Base-by-base conservation (phyloP, 2,888 invertebrate genomes). In the Acleris emargana region DNA sequence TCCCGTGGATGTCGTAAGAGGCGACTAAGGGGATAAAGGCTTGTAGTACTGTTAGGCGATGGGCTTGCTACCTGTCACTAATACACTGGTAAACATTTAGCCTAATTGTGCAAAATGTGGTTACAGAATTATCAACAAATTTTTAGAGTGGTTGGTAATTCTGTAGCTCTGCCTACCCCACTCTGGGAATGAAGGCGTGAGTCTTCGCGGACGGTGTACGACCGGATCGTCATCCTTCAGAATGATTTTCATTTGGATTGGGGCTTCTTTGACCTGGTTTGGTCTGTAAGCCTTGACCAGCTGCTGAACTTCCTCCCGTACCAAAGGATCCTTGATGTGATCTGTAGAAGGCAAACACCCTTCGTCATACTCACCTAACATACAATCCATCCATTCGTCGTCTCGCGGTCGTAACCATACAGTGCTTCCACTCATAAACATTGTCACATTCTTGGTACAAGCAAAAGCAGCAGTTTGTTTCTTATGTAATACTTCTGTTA, bases 381-480 rank as follows among this genome's bases (percentile, higher is more conserved):
- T 43, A 54, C 54, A 54, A 22, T 54, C 42, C 54, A 54, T 20
- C 54, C 54, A 54, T 54, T 54, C 54, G 22, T 54, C 54, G 22
- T 54, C 54, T 54, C 54, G 18, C 54, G 54, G 54, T 43, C 43
- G 42, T 20, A 54, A 54, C 20, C 43, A 22, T 22, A 54, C 54
- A 13, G 42, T 43, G 16, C 7, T 42, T 22, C 54, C 54, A 54
- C 54, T 54, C 54, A 54, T 54, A 54, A 54, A 54, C 54, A 54
- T 54, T 43, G 54, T 43, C 54, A 54, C 54, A 43, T 54, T 54
- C 42, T 16, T 22, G n/a, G n/a, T n/a, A n/a, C n/a, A n/a, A n/a
- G n/a, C n/a, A n/a, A n/a, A n/a, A n/a, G n/a, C n/a, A n/a, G n/a
- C n/a, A n/a, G n/a, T n/a, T n/a, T n/a, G n/a, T n/a, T n/a, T n/a